Conservation (phyloP, 2,797 vertebrate genomes). For the Decapterus maruadsi region DNA sequence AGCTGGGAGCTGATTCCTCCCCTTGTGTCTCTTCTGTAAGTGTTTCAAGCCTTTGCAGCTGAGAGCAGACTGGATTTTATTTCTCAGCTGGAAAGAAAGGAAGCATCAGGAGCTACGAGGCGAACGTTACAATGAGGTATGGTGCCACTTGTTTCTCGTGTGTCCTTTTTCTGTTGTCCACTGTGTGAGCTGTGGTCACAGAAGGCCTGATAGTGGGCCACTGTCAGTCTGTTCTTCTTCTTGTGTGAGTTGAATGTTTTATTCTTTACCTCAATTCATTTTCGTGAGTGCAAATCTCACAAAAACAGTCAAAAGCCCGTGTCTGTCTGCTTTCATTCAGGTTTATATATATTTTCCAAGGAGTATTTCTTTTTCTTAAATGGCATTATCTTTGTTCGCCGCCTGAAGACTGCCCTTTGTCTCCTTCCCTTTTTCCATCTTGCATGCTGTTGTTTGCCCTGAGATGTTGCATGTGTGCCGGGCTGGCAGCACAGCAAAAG, state of each 20-base stretch:
- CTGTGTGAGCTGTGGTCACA: not conserved
- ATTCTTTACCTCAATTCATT: conserved; percentile 9
- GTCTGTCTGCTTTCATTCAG: not conserved
- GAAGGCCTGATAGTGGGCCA: conserved; percentile 18
- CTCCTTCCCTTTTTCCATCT: conserved; percentile 22
- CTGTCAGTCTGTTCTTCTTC: not conserved
- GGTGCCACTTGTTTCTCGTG: conserved; percentile 35
- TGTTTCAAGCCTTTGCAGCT: conserved; percentile 66
- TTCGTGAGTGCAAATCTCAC: not conserved
- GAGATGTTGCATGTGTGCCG: conserved; percentile 58
- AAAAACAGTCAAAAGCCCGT: not conserved
- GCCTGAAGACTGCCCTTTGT: conserved; percentile 35
- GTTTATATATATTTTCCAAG: conserved; percentile 7
- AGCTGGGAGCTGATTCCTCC: conserved; percentile 64
- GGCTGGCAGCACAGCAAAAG: conserved; percentile 47
- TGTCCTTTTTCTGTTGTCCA: conserved; percentile 6
- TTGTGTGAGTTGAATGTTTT: not conserved
- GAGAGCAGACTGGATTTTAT: conserved; percentile 68
- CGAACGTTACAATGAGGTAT: conserved; percentile 70
- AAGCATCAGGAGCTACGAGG: conserved; percentile 30
- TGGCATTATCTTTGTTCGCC: conserved; percentile 38
- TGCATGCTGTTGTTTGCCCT: conserved; percentile 58
- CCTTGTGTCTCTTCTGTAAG: conserved; percentile 38
- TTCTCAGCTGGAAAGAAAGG: conserved; percentile 46
- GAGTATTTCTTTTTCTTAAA: conserved; percentile 12